Evolutionary conservation across 1,140 invertebrate genomes (phyloP).

Genomic region (Papilio glaucus): DNA sequence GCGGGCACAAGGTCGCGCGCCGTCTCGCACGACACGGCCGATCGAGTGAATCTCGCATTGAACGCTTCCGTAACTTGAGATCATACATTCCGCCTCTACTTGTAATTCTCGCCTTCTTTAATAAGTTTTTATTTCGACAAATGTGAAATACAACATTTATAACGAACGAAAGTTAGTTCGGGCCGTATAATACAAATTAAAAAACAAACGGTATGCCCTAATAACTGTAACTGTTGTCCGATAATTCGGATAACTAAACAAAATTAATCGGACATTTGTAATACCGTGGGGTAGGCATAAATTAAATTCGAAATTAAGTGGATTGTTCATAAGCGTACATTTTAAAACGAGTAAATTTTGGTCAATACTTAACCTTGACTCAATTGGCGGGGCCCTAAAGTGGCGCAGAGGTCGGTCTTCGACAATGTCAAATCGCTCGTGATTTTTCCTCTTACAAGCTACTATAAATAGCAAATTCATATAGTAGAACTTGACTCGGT

Average conservation of each 20-base stretch:
- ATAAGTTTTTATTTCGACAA: no score
- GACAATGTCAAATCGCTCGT: neutral
- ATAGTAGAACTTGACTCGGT: neutral
- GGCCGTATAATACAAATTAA: no score
- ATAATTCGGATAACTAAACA: no score
- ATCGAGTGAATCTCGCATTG: constrained; percentile 13
- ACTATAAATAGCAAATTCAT: neutral
- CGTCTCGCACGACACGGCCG: neutral
- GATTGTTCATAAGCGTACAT: neutral
- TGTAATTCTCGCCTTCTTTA: neutral
- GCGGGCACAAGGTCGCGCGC: constrained; percentile 5
- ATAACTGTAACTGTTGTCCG: no score
- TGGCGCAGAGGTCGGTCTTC: neutral
- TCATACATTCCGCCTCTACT: neutral
- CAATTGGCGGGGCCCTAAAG: constrained; percentile 4
- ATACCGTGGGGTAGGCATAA: no score
- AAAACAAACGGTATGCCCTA: no score
- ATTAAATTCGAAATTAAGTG: neutral
- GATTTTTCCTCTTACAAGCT: neutral
- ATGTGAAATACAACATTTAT: no score
- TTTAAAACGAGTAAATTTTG: no score
- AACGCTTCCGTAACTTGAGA: constrained; percentile 10
- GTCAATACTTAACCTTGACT: neutral
- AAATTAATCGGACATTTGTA: no score
- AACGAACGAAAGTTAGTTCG: no score